A percentile compares a stretch with the other conserved stretches of the same genome.
Evolutionary conservation across 2,888 invertebrate genomes (phyloP).

Genomic region (Euclidia mi): DNA sequence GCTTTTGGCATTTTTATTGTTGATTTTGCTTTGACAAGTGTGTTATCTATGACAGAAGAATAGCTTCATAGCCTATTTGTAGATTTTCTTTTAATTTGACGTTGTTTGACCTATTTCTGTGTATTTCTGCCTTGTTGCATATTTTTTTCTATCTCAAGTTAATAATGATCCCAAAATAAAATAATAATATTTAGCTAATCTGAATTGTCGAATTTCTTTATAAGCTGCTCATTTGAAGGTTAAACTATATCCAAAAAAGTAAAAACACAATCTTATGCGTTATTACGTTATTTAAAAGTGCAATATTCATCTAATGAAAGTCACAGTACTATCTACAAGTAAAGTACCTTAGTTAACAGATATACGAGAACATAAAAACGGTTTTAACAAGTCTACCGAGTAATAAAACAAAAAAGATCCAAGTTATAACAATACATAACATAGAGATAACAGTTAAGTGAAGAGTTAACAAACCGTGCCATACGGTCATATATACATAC

Average conservation of each 20-base stretch:
- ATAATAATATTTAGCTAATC: too few species aligned
- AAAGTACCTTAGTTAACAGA: neutral
- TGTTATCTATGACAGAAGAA: too few species aligned
- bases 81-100: too few species aligned
- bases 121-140: too few species aligned
- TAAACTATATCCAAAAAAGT: too few species aligned
- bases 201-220: neutral
- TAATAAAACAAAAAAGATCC: conserved; percentile 2
- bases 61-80: too few species aligned
- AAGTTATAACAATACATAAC: conserved; percentile 1
- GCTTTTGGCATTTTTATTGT: conserved; percentile 47
- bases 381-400: neutral
- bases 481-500: neutral
- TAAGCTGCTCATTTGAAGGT: too few species aligned
- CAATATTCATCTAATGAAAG: neutral
- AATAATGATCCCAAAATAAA: too few species aligned
- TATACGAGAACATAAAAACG: conserved; percentile 4
- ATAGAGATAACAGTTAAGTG: conserved; percentile 13
- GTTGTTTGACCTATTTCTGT: too few species aligned
- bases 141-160: too few species aligned
- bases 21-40: conserved; percentile 9
- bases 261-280: too few species aligned
- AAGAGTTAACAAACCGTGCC: neutral
- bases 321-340: conserved; percentile 10
- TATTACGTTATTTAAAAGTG: neutral